These are phyloP conservation scores for Timema podura DNA, from an alignment of 2,888 invertebrate genomes.

Conservation along the genomic window DNA sequence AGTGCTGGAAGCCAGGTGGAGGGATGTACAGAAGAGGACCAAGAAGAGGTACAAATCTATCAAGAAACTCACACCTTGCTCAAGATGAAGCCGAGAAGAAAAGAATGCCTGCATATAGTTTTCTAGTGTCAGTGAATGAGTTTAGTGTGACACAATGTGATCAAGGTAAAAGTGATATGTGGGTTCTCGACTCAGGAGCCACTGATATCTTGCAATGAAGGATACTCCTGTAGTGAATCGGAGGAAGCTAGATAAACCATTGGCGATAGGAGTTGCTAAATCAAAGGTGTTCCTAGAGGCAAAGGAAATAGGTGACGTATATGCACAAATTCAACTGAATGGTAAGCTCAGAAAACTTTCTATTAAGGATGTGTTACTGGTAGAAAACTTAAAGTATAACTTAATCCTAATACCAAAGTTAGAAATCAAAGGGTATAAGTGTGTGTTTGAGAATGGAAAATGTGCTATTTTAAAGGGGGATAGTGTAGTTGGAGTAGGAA, in stretches of 20 bases:
- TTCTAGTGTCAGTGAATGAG: not conserved
- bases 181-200: constrained; percentile 1
- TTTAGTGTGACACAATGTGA: not conserved
- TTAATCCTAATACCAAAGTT: not conserved
- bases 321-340: not conserved
- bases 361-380: constrained; percentile 2
- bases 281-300: not conserved
- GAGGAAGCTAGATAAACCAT: not conserved
- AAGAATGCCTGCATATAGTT: not conserved
- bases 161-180: not conserved
- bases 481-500: not conserved
- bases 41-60: not conserved
- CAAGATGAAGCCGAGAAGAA: too few species aligned
- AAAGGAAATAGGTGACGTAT: constrained; percentile 1
- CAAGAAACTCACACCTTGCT: not conserved
- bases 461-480: not conserved
- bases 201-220: not conserved
- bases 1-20: not conserved
- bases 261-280: constrained; percentile 8
- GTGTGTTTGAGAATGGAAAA: not conserved
- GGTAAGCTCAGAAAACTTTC: too few species aligned
- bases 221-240: not conserved
- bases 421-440: not conserved
- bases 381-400: too few species aligned
- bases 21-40: constrained; percentile 1